phyloP scores from a whole-genome alignment of 1,140 invertebrate species.

The Drosophila santomea region DNA sequence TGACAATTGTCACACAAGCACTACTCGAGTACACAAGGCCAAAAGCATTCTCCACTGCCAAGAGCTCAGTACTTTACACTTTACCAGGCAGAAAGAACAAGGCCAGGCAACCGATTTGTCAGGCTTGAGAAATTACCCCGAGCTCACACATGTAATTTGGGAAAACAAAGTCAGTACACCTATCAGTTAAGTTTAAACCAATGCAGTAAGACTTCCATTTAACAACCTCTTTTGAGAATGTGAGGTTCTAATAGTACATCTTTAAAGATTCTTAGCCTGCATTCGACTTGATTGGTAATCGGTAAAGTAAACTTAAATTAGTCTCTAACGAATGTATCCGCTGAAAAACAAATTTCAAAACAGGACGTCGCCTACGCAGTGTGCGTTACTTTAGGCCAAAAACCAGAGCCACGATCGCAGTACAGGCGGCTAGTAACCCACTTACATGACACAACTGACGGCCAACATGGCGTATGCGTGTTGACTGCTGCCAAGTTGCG shows the following conservation, averaged over 20 bases:
- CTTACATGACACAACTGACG: constrained; percentile 74
- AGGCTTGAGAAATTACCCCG: constrained; percentile 66
- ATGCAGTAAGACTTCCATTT: no score
- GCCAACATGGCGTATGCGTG: constrained; percentile 78
- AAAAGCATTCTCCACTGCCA: constrained; percentile 19
- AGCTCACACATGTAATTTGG: constrained; percentile 1
- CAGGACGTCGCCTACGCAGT: neutral
- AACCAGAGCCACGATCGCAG: constrained; percentile 8
- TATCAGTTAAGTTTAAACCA: neutral
- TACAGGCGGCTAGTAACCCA: constrained; percentile 47
- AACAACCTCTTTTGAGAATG: neutral
- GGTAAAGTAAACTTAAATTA: neutral
- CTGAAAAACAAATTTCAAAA: neutral
- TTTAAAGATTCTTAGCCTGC: neutral
- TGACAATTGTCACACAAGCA: constrained; percentile 68
- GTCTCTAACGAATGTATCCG: neutral
- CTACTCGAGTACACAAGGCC: constrained; percentile 22
- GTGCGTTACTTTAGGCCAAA: constrained; percentile 2
- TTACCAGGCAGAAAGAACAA: constrained; percentile 1
- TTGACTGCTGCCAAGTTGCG: constrained; percentile 56
- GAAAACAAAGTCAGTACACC: neutral
- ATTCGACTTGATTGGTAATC: neutral
- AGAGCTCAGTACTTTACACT: constrained; percentile 13
- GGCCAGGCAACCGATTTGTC: constrained; percentile 62
- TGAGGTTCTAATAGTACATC: neutral